Evolutionary conservation across 2,113 vertebrate species (phyloP).

Genomic region (Hemiprocne comata): DNA sequence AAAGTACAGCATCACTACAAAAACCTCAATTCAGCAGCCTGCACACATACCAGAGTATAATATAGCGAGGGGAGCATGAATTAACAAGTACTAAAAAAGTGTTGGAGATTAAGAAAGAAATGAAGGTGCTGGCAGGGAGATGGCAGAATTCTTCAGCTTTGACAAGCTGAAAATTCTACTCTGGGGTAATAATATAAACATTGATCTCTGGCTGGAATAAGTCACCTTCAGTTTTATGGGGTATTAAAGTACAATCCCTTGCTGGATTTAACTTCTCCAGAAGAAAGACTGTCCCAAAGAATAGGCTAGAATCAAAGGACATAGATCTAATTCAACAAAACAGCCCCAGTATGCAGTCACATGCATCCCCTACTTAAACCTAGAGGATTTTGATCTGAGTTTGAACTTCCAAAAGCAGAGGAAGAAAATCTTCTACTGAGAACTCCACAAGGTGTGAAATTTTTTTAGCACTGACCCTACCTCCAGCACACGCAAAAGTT

Average conservation of each 20-base stretch:
- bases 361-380: neutral
- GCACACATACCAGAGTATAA: neutral
- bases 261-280: neutral
- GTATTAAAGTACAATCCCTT: neutral
- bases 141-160: constrained; percentile 10
- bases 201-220: neutral
- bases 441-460: neutral
- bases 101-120: neutral
- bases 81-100: constrained; percentile 7
- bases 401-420: neutral
- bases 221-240: neutral
- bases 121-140: neutral
- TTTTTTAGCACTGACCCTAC: neutral
- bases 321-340: neutral
- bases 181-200: neutral
- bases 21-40: constrained; percentile 28
- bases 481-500: neutral
- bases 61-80: neutral
- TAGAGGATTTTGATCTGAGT: neutral
- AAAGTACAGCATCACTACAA: constrained; percentile 35
- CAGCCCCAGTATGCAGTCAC: neutral
- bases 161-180: constrained; percentile 6
- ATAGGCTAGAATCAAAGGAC: neutral
- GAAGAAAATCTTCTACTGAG: neutral
- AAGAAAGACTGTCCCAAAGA: neutral